These are phyloP conservation scores for Herminia tarsipennalis DNA, from an alignment of 2,888 invertebrate species.

Conservation along the genomic window DNA sequence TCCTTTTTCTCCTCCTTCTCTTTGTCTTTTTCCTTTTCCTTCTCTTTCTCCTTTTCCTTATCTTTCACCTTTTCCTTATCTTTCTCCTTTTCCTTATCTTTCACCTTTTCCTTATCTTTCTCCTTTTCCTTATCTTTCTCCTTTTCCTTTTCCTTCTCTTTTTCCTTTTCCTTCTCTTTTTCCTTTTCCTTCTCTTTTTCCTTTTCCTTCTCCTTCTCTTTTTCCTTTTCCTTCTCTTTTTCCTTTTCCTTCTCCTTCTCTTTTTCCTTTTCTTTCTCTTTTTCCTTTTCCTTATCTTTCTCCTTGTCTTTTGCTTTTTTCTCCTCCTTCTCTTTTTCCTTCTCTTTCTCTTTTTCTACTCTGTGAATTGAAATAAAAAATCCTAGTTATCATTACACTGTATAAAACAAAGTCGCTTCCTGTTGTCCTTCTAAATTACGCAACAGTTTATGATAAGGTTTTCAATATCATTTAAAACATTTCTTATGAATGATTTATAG, in stretches of 20 bases:
- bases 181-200: slow-evolving; percentile 3
- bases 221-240: slow-evolving; percentile 50
- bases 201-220: slow-evolving; percentile 23
- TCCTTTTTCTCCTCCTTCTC: slow-evolving; percentile 53
- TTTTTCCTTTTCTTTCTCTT: neutral
- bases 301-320: slow-evolving; percentile 2
- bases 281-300: neutral
- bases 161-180: neutral
- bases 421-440: too few relatives aligned
- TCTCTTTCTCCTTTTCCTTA: slow-evolving; percentile 52
- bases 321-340: slow-evolving; percentile 23
- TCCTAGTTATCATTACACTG: too few relatives aligned
- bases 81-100: slow-evolving; percentile 48
- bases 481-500: too few relatives aligned
- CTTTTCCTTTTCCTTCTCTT: neutral
- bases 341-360: slow-evolving; percentile 50
- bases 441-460: too few relatives aligned
- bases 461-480: too few relatives aligned
- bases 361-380: slow-evolving; percentile 23
- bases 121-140: slow-evolving; percentile 25
- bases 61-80: slow-evolving; percentile 49
- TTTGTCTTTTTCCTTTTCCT: slow-evolving; percentile 56
- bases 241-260: slow-evolving; percentile 27
- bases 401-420: too few relatives aligned
- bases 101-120: slow-evolving; percentile 44